phyloP scores from a whole-genome alignment of 2,113 vertebrate genomes.

The Proterorhinus semilunaris region DNA sequence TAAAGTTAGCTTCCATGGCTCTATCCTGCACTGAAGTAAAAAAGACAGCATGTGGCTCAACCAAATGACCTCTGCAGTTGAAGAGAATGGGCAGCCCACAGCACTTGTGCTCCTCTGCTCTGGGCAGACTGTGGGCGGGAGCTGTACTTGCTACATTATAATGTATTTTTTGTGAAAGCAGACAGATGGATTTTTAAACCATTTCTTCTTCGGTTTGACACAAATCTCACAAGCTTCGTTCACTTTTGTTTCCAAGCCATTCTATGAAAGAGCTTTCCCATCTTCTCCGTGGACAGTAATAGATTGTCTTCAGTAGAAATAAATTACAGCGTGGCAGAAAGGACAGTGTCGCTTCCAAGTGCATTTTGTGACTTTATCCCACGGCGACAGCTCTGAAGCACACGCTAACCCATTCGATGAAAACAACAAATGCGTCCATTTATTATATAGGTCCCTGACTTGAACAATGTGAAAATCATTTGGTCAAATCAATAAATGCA shows the following conservation, averaged over 20 bases:
- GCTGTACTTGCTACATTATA: conserved; percentile 60
- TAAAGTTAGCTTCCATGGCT: neutral
- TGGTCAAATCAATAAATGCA: too few relatives aligned
- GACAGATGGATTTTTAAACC: neutral
- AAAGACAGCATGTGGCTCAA: conserved; percentile 23
- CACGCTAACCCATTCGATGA: too few relatives aligned
- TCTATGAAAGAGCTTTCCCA: neutral
- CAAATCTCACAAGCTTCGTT: neutral
- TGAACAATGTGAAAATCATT: too few relatives aligned
- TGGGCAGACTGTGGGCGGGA: conserved; percentile 60
- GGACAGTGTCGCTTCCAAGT: conserved; percentile 14
- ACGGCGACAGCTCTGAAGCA: too few relatives aligned
- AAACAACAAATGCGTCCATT: too few relatives aligned
- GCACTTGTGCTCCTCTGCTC: conserved; percentile 66
- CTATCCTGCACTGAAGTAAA: neutral
- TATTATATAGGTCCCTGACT: too few relatives aligned
- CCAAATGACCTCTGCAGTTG: conserved; percentile 14
- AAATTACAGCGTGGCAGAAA: conserved; percentile 6
- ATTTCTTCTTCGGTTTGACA: neutral
- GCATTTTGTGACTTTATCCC: neutral
- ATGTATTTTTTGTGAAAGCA: neutral
- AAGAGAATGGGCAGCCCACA: conserved; percentile 24
- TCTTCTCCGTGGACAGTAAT: neutral
- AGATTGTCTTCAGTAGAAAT: neutral
- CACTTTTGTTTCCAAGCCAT: neutral